Percentiles rank a stretch among this genome's conserved stretches.
These are phyloP conservation scores for Drepanosiphum platanoidis DNA, from an alignment of 2,888 invertebrate species.

Conservation along the genomic window DNA sequence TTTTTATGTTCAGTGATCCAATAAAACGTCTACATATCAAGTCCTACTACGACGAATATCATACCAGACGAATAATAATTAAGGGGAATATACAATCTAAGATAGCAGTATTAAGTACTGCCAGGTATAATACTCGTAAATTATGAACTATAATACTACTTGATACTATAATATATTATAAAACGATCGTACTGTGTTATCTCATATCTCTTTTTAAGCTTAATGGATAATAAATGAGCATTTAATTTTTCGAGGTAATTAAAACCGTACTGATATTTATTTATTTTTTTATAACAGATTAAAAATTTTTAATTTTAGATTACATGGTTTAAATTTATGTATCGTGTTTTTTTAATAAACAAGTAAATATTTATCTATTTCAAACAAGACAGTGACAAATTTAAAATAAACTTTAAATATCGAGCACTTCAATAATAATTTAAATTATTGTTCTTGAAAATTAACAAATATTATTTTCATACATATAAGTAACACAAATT, in stretches of 20 bases:
- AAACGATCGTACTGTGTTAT: neutral
- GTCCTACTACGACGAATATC: neutral
- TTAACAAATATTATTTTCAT: neutral
- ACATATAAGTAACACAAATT: neutral
- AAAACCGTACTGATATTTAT: neutral
- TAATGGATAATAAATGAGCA: constrained; percentile 1
- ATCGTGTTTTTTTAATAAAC: neutral
- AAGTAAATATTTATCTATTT: neutral
- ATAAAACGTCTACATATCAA: neutral
- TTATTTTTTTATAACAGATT: neutral
- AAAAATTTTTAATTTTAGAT: neutral
- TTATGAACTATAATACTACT: neutral
- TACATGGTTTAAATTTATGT: neutral
- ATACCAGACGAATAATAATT: neutral
- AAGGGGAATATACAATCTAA: neutral
- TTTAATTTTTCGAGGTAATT: constrained; percentile 7
- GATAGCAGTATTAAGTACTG: neutral
- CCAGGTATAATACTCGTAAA: neutral
- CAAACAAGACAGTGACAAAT: neutral
- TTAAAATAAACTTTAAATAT: neutral
- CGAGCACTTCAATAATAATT: neutral
- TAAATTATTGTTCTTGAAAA: neutral
- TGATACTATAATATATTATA: neutral
- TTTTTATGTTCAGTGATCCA: neutral
- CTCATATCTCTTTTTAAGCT: neutral